Base-by-base conservation (phyloP, 1,140 invertebrate species). In the Fragariocoptes setiger region DNA sequence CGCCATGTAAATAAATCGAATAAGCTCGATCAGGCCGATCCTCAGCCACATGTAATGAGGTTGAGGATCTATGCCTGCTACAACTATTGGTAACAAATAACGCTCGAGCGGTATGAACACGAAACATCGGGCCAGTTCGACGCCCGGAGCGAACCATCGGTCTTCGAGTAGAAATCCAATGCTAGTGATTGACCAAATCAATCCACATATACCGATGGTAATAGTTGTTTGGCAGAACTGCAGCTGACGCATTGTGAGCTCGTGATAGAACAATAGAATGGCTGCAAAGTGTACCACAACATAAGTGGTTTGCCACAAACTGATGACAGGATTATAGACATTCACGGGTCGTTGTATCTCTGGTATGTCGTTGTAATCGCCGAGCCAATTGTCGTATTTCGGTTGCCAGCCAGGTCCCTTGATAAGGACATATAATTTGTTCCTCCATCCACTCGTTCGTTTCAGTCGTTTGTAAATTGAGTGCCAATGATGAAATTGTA, bases 341-440 rank as follows among this genome's bases (percentile, higher is more conserved):
- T 8, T 17, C 12, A 47, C 42, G n/a, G 47, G 47, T 31, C 44
- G 39, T 22, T 36, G 66, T 64, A 78, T 76, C 49, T 76, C 67
- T 35, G 75, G 60, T 59, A 80, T 74, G 49, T 71, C 66, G 48
- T 69, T 63, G 19, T 71, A 68, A 16, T 69, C 56, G n/a, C 78
- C 79, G 1, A 76, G 63, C n/a, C n/a, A n/a, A 51, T 78, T 63
- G 0, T 76, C 72, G 40, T 64, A 66, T 2, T 76, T 77, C 2
- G 77, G 76, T 38, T 66, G 58, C 79, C 80, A 86, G 48, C 77
- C 79, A 1, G 80, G 80, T 4, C 80, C 78, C 57, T 74, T 78
- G 52, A 76, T 68, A 2, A 78, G 48, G 0, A 70, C 68, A 1
- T 64, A 65, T 1, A 82, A 47, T 51, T 71, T 74, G 48, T 82